Evolutionary conservation across 2,888 invertebrate species (phyloP).

Genomic region (Ophraella communa): DNA sequence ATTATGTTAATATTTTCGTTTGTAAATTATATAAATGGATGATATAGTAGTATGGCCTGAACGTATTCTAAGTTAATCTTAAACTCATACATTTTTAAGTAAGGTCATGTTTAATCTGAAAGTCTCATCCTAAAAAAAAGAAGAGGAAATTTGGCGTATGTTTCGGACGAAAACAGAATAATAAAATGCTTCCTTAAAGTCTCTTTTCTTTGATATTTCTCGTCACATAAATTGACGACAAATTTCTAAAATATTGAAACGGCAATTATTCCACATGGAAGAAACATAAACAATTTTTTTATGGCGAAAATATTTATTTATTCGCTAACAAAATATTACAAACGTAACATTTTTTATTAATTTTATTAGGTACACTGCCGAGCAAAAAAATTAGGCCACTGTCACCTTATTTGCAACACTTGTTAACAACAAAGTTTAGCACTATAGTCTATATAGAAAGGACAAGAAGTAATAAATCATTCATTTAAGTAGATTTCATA

Average conservation of each 20-base stretch:
- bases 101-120: slow-evolving; percentile 13
- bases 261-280: background rate
- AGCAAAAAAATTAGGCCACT: too few species aligned
- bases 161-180: slow-evolving; percentile 17
- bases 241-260: background rate
- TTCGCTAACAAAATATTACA: too few species aligned
- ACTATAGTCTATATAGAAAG: too few species aligned
- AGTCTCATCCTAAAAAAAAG: slow-evolving; percentile 5
- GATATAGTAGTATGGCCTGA: background rate
- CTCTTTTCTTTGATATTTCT: background rate
- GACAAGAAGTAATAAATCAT: too few species aligned
- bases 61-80: slow-evolving; percentile 20
- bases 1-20: background rate
- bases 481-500: too few species aligned
- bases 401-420: too few species aligned
- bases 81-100: slow-evolving; percentile 16
- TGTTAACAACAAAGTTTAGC: too few species aligned
- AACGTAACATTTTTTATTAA: too few species aligned
- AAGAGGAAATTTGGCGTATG: slow-evolving; percentile 19
- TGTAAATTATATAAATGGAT: background rate
- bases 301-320: too few species aligned
- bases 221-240: background rate
- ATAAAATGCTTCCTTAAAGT: slow-evolving; percentile 9
- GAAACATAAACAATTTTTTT: background rate
- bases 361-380: too few species aligned